phyloP scores from a whole-genome alignment of 1,140 invertebrate species.

The Aricia agestis region DNA sequence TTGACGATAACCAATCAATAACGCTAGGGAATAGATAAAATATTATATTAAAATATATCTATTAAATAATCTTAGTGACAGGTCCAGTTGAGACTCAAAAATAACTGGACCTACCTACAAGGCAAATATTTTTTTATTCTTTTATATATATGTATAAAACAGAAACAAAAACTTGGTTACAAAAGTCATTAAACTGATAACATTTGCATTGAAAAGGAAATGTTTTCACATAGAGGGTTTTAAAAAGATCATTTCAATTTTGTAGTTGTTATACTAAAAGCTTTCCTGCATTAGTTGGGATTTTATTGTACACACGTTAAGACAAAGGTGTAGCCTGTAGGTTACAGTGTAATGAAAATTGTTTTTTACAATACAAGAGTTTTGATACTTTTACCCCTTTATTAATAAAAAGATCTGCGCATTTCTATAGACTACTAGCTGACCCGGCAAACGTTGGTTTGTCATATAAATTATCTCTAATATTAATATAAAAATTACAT shows the following conservation, averaged over 20 bases:
- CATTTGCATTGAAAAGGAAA: conserved; percentile 7
- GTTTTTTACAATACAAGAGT: background rate
- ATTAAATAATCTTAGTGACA: no score
- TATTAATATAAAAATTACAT: no score
- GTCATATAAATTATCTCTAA: no score
- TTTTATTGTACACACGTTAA: background rate
- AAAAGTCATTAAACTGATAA: background rate
- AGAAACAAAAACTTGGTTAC: background rate
- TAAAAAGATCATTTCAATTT: background rate
- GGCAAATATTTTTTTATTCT: no score
- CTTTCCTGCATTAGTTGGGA: background rate
- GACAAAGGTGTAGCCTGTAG: background rate
- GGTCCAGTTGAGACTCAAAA: no score
- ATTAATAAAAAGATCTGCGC: no score
- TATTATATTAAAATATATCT: no score
- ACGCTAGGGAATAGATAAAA: no score
- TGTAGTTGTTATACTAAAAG: background rate
- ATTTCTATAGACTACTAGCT: no score
- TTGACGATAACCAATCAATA: no score
- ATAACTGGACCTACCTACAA: no score
- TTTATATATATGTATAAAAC: background rate
- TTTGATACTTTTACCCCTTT: background rate
- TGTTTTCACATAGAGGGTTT: conserved; percentile 1
- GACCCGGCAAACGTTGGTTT: no score
- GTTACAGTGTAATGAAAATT: background rate